A percentile compares a stretch with the other conserved stretches of the same genome.
Evolutionary conservation across 2,888 invertebrate genomes (phyloP).

Genomic region (Sericinus montela): DNA sequence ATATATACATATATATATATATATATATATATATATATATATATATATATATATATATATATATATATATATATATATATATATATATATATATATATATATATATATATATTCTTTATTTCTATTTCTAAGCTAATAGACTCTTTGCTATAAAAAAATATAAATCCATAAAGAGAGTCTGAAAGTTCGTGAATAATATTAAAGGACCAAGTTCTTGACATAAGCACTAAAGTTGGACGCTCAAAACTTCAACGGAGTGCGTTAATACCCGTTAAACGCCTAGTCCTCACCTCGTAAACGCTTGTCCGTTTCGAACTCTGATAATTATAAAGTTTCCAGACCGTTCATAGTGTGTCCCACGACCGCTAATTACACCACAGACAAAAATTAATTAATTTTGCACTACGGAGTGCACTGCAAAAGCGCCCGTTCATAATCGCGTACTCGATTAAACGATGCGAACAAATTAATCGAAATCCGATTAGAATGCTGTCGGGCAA

Average conservation of each 20-base stretch:
- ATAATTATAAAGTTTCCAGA: slow-evolving; percentile 24
- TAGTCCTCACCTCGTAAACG: slow-evolving; percentile 21
- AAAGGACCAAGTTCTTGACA: slow-evolving; percentile 20
- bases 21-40: too few species aligned
- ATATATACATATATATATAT: too few species aligned
- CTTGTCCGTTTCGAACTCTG: slow-evolving; percentile 20
- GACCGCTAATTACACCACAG: slow-evolving; percentile 25
- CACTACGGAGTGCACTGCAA: slow-evolving; percentile 21
- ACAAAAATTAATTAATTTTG: slow-evolving; percentile 26
- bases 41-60: too few species aligned
- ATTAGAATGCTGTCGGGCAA: not conserved
- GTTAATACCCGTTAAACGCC: slow-evolving; percentile 20
- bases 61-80: too few species aligned
- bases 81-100: too few species aligned
- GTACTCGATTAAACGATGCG: not conserved
- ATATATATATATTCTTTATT: too few species aligned
- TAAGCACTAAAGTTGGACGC: slow-evolving; percentile 18
- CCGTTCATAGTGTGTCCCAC: slow-evolving; percentile 21
- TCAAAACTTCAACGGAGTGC: slow-evolving; percentile 18
- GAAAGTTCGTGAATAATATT: slow-evolving; percentile 14
- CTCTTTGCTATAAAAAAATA: not conserved
- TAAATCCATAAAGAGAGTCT: slow-evolving; percentile 1
- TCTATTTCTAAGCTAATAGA: too few species aligned
- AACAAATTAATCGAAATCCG: not conserved
- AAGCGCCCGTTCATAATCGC: slow-evolving; percentile 14